Conservation (phyloP, 1,140 invertebrate species). For the Magallana gigas region DNA sequence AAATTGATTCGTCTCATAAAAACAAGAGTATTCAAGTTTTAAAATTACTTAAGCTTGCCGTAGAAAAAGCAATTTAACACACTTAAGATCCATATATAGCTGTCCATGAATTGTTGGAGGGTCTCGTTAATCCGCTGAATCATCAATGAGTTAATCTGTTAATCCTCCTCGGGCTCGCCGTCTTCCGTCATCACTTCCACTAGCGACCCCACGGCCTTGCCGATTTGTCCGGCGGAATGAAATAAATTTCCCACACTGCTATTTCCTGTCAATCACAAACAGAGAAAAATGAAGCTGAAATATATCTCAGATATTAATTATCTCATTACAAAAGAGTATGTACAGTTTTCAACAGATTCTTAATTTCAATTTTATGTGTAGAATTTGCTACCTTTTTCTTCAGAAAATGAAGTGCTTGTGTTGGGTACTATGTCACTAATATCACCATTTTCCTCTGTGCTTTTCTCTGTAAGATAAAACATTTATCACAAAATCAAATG, state of each 20-base stretch:
- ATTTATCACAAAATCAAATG: too few species aligned
- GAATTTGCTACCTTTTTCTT: conserved; percentile 31
- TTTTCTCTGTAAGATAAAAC: neutral
- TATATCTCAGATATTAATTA: too few species aligned
- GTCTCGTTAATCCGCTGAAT: neutral
- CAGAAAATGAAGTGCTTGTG: conserved; percentile 31
- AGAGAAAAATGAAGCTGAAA: too few species aligned
- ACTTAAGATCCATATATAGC: neutral
- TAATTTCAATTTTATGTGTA: too few species aligned
- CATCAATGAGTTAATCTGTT: neutral
- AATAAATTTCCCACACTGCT: conserved; percentile 89
- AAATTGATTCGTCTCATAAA: neutral
- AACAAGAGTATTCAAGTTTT: neutral
- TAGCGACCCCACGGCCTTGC: conserved; percentile 90
- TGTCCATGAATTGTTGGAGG: neutral
- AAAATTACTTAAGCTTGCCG: neutral
- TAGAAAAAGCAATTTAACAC: neutral
- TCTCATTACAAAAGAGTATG: too few species aligned
- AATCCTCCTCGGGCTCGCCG: conserved; percentile 19
- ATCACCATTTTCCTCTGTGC: conserved; percentile 29
- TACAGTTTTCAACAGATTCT: too few species aligned
- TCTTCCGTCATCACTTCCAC: conserved; percentile 90
- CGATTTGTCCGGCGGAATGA: conserved; percentile 92
- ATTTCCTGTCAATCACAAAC: conserved; percentile 76
- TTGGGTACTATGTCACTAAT: conserved; percentile 48